Evolutionary conservation across 1,140 invertebrate genomes (phyloP).

Genomic region (Drosophila ercepeae): DNA sequence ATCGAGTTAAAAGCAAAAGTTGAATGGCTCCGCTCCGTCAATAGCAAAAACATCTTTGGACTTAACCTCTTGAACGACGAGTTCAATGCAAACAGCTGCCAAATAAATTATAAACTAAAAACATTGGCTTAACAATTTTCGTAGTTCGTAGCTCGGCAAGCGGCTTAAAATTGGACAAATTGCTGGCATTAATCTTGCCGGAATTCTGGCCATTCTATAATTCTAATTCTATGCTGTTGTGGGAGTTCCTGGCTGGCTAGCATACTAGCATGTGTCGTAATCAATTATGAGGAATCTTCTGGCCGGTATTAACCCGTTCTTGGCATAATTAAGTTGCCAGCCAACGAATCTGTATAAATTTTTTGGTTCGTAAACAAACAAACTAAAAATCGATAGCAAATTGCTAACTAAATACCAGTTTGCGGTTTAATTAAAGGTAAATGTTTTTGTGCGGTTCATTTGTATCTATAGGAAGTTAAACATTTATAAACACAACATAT

Average conservation of each 20-base stretch:
- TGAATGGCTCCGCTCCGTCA: conserved; percentile 45
- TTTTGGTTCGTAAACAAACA: conserved; percentile 29
- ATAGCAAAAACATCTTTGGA: conserved; percentile 52
- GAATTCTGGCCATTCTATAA: conserved; percentile 7
- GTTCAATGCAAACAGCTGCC: conserved; percentile 75
- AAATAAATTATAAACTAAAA: conserved; percentile 40
- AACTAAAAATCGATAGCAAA: conserved; percentile 37
- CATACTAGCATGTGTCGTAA: conserved; percentile 39
- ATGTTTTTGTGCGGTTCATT: conserved; percentile 42
- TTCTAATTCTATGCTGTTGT: conserved; percentile 12
- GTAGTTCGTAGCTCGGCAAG: conserved; percentile 22
- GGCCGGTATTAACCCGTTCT: conserved; percentile 58
- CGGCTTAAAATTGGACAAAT: conserved; percentile 68
- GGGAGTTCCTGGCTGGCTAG: conserved; percentile 24
- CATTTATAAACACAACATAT: conserved; percentile 48
- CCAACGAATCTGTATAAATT: conserved; percentile 59
- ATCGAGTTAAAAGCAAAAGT: conserved; percentile 68
- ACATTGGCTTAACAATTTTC: conserved; percentile 28
- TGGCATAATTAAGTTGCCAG: conserved; percentile 59
- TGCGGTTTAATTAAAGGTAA: conserved; percentile 65
- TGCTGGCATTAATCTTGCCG: conserved; percentile 62
- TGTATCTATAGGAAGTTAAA: conserved; percentile 46
- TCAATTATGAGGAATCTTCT: conserved; percentile 20
- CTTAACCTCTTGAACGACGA: conserved; percentile 67
- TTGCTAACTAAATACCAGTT: conserved; percentile 67